These are phyloP conservation scores for Cistogaster globosa DNA, from an alignment of 2,888 invertebrate genomes.

Conservation along the genomic window DNA sequence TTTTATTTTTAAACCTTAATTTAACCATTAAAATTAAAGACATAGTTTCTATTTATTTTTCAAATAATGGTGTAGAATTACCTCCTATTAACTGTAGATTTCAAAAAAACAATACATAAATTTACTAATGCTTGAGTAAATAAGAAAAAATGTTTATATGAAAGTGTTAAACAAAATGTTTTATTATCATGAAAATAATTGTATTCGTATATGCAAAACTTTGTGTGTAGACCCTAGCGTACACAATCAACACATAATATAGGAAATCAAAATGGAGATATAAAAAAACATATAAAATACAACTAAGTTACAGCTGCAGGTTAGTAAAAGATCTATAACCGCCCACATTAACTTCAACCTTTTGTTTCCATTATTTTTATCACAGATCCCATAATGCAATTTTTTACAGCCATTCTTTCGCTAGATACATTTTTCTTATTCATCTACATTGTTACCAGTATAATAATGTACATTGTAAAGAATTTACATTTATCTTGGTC, in stretches of 20 bases:
- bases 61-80: background rate
- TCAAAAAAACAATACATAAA: background rate
- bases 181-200: conserved; percentile 55
- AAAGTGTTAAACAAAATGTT: conserved; percentile 66
- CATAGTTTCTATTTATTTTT: too few relatives aligned
- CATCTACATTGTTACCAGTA: conserved; percentile 35
- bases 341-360: conserved; percentile 12
- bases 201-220: conserved; percentile 14
- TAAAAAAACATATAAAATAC: conserved; percentile 60
- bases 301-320: conserved; percentile 35
- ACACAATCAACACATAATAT: background rate
- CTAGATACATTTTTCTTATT: conserved; percentile 8
- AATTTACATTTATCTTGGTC: background rate
- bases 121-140: background rate
- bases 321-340: conserved; percentile 16
- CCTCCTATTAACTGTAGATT: background rate
- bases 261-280: conserved; percentile 63
- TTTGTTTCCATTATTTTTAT: conserved; percentile 11
- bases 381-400: conserved; percentile 45
- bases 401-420: conserved; percentile 24
- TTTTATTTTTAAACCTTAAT: too few relatives aligned
- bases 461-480: conserved; percentile 18
- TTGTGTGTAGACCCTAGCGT: background rate
- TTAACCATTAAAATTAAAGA: too few relatives aligned
- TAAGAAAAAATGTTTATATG: conserved; percentile 24